These are phyloP conservation scores for Heliconius nattereri DNA, from an alignment of 1,140 invertebrate genomes.

Conservation along the genomic window DNA sequence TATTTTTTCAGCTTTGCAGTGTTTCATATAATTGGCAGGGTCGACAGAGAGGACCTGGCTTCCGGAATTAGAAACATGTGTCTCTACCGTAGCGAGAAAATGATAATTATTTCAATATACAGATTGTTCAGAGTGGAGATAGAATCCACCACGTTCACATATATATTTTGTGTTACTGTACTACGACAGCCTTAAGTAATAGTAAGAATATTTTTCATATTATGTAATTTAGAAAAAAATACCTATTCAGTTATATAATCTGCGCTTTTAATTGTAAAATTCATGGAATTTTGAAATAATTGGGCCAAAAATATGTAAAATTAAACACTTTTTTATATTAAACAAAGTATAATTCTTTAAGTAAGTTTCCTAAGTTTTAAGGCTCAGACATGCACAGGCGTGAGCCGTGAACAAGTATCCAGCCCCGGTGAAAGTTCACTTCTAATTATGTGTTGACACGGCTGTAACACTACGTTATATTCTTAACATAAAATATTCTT, in stretches of 20 bases:
- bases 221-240: too few relatives aligned
- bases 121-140: too few relatives aligned
- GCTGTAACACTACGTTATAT: slow-evolving; percentile 3
- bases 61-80: too few relatives aligned
- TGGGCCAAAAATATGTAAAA: slow-evolving; percentile 8
- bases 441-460: slow-evolving; percentile 30
- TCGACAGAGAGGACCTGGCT: too few relatives aligned
- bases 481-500: slow-evolving; percentile 16
- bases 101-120: too few relatives aligned
- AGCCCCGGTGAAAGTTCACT: background rate
- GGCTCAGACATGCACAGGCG: slow-evolving; percentile 30
- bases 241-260: too few relatives aligned
- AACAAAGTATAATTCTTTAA: slow-evolving; percentile 4
- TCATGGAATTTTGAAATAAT: background rate
- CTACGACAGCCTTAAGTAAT: too few relatives aligned
- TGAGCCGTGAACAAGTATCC: slow-evolving; percentile 4
- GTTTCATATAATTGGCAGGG: background rate
- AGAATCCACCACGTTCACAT: too few relatives aligned
- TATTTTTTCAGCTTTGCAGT: background rate
- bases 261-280: too few relatives aligned
- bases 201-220: too few relatives aligned
- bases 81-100: too few relatives aligned
- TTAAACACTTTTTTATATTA: slow-evolving; percentile 5
- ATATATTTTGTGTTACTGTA: too few relatives aligned
- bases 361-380: slow-evolving; percentile 20